A percentile compares a stretch with the other conserved stretches of the same genome.
phyloP scores from a whole-genome alignment of 1,140 invertebrate genomes.

The Trachymyrmex septentrionalis region DNA sequence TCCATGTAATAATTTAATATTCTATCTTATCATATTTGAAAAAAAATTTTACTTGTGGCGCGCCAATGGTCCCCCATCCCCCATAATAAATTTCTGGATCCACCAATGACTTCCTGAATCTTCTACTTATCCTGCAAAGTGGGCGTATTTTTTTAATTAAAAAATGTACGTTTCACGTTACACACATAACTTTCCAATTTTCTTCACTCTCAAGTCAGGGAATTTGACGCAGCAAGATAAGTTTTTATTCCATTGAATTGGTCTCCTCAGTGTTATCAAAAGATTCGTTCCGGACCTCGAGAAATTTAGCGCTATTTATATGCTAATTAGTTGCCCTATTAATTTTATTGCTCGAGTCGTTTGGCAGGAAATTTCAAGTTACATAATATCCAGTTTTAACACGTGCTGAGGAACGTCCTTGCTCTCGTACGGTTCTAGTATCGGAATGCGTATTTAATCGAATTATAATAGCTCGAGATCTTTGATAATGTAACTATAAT shows the following conservation, averaged over 20 bases:
- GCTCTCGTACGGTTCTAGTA: not conserved
- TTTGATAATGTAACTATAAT: constrained; percentile 13
- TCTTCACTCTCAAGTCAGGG: not conserved
- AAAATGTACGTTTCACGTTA: not conserved
- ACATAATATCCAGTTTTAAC: not conserved
- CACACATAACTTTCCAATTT: not conserved
- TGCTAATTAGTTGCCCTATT: not conserved
- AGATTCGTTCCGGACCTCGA: not conserved
- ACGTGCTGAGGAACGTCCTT: not conserved
- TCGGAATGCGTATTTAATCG: not conserved
- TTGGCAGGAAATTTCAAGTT: constrained; percentile 3
- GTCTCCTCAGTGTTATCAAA: not conserved
- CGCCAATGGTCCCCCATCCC: too few relatives aligned
- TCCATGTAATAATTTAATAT: too few relatives aligned
- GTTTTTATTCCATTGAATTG: not conserved
- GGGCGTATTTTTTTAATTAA: too few relatives aligned
- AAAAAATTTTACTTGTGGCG: too few relatives aligned
- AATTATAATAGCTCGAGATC: not conserved
- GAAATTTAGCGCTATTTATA: constrained; percentile 10
- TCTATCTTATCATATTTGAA: too few relatives aligned
- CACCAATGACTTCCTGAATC: too few relatives aligned
- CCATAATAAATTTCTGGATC: too few relatives aligned
- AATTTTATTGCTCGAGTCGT: not conserved
- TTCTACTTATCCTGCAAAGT: too few relatives aligned
- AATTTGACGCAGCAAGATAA: not conserved